Evolutionary conservation across 2,797 vertebrate species (phyloP).

Genomic region (Pterois miles): DNA sequence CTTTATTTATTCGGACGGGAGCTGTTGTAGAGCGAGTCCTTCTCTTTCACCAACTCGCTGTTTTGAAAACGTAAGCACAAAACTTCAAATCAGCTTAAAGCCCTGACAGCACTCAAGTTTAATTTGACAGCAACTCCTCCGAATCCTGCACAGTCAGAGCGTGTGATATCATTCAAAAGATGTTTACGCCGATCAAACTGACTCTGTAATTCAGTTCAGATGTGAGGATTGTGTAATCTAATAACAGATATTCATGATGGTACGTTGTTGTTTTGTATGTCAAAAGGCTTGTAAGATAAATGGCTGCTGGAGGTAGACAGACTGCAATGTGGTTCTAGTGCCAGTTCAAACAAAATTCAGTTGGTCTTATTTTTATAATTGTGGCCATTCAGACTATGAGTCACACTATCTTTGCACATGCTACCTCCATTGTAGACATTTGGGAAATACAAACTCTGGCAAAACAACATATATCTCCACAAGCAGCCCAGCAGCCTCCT

Average conservation of each 20-base stretch:
- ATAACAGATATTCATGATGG: background rate
- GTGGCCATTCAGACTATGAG: background rate
- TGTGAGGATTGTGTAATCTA: slow-evolving; percentile 9
- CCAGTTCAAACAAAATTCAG: background rate
- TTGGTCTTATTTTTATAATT: background rate
- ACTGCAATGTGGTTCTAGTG: background rate
- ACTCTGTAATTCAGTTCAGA: slow-evolving; percentile 12
- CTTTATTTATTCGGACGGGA: slow-evolving; percentile 7
- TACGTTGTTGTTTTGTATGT: background rate
- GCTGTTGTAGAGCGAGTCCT: background rate
- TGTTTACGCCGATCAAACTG: slow-evolving; percentile 20
- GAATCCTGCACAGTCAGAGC: slow-evolving; percentile 16
- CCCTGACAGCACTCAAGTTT: slow-evolving; percentile 17
- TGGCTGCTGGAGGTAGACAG: background rate
- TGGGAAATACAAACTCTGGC: background rate
- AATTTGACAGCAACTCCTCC: slow-evolving; percentile 43
- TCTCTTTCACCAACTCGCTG: background rate
- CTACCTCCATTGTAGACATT: background rate
- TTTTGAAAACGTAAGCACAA: slow-evolving; percentile 46
- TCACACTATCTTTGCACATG: background rate
- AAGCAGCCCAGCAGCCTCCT: background rate
- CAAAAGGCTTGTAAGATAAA: background rate
- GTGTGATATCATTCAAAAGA: background rate
- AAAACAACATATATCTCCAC: background rate
- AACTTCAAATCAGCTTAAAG: slow-evolving; percentile 33